A percentile compares a stretch with the other conserved stretches of the same genome.
These are phyloP conservation scores for Sebastes miniatus DNA, from an alignment of 2,797 vertebrate species.

Conservation along the genomic window DNA sequence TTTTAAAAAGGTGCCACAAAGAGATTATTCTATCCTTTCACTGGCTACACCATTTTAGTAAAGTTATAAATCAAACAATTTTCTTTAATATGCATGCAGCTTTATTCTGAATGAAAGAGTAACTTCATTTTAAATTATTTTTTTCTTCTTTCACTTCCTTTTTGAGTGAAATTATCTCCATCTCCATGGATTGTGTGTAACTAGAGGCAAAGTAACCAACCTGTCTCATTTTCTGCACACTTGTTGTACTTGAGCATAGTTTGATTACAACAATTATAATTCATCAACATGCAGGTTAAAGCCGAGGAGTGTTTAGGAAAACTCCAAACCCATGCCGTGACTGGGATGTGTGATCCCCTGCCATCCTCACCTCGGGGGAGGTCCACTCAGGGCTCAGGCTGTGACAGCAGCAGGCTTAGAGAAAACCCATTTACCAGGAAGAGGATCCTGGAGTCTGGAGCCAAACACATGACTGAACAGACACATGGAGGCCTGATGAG, in stretches of 20 bases:
- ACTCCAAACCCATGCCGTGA: neutral
- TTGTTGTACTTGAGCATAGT: neutral
- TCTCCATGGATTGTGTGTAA: neutral
- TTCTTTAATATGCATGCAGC: neutral
- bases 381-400: neutral
- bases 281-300: neutral
- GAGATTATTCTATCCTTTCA: neutral
- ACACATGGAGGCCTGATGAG: constrained; percentile 57
- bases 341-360: neutral
- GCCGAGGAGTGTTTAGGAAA: neutral
- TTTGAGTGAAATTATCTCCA: neutral
- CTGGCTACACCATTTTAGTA: neutral
- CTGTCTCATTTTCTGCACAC: neutral
- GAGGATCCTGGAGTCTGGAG: constrained; percentile 40
- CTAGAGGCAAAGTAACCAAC: neutral
- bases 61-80: neutral
- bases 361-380: neutral
- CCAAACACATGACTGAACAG: constrained; percentile 66
- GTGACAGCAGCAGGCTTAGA: constrained; percentile 53
- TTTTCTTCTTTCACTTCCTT: neutral
- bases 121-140: neutral
- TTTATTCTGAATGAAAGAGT: neutral
- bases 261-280: neutral
- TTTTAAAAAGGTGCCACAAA: neutral
- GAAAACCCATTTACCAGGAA: constrained; percentile 60